Evolutionary conservation across 2,797 vertebrate genomes (phyloP), one percentile per base, ranked within the genome.

Genomic region (Danio jaintianensis): DNA sequence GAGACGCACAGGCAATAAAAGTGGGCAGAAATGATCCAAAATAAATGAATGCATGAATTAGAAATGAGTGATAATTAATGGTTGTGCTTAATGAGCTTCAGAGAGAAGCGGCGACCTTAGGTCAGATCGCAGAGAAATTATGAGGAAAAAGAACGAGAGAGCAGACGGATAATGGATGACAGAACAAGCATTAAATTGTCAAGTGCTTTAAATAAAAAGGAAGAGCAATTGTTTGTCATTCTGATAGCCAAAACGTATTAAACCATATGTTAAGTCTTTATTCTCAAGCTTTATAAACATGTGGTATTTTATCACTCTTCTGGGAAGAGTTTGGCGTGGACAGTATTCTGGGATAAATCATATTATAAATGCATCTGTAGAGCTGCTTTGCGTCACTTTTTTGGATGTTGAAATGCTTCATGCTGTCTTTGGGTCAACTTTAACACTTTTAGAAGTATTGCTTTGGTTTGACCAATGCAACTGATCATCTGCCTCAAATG

Each of bases 51-150:
- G 45, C 45, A 48, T 69, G 71, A 79, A 79, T 76, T 20, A 64
- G 66, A 80, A 76, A 71, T 78, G 63, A 79, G 79, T 77, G 75
- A 82, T 82, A 80, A 82, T 82, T 86, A 82, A 86, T 73, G 76
- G 66, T 70, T 76, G 70, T 29, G 56, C 81, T 81, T 81, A 81
- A 85, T 81, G 82, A 75, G 72, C 64, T 79, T 79, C 48, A 53
- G 40, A 63, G 63, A 64, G 68, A 55, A 78, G 48, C 63, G 63
- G 55, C 3, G 48, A 64, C 52, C 72, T 81, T 55, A 80, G 68
- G 84, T 82, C 82, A 79, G 66, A 68, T 76, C 62, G 59, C 59
- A 58, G 69, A 72, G 61, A 67, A 70, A 80, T 80, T 68, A 75
- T 43, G 66, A 48, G 69, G 53, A 18, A 66, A 58, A 66, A 53